These are phyloP conservation scores for Malacosoma neustria DNA, from an alignment of 2,888 invertebrate genomes.

Conservation along the genomic window DNA sequence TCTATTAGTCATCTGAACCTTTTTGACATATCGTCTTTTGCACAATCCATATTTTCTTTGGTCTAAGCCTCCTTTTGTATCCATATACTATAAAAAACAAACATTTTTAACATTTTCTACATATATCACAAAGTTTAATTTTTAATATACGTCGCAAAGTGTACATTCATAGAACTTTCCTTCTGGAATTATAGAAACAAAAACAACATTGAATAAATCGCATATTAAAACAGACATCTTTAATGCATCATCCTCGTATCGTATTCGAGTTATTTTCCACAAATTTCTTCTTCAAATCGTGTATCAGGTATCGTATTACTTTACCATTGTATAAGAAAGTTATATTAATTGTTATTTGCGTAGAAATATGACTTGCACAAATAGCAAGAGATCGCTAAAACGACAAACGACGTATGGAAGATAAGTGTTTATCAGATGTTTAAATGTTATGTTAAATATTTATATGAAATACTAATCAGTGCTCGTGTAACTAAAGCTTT, in stretches of 20 bases:
- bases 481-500: too few relatives aligned
- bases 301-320: slow-evolving; percentile 43
- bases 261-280: slow-evolving; percentile 14
- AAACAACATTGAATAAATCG: not conserved
- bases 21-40: too few relatives aligned
- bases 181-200: not conserved
- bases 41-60: too few relatives aligned
- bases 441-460: too few relatives aligned
- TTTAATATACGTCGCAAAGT: too few relatives aligned
- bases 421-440: slow-evolving; percentile 14
- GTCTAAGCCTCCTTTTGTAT: too few relatives aligned
- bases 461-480: too few relatives aligned
- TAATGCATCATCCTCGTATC: not conserved
- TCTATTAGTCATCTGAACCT: too few relatives aligned
- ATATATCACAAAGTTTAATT: not conserved
- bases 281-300: slow-evolving; percentile 31
- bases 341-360: slow-evolving; percentile 37
- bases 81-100: too few relatives aligned
- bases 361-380: slow-evolving; percentile 7
- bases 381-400: slow-evolving; percentile 10
- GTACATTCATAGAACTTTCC: not conserved
- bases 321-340: slow-evolving; percentile 31
- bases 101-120: too few relatives aligned
- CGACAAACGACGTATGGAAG: slow-evolving; percentile 10
- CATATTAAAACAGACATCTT: not conserved